Evolutionary conservation across 2,888 invertebrate genomes (phyloP), one percentile per base, ranked within the genome.

Genomic region (Euplagia quadripunctaria): DNA sequence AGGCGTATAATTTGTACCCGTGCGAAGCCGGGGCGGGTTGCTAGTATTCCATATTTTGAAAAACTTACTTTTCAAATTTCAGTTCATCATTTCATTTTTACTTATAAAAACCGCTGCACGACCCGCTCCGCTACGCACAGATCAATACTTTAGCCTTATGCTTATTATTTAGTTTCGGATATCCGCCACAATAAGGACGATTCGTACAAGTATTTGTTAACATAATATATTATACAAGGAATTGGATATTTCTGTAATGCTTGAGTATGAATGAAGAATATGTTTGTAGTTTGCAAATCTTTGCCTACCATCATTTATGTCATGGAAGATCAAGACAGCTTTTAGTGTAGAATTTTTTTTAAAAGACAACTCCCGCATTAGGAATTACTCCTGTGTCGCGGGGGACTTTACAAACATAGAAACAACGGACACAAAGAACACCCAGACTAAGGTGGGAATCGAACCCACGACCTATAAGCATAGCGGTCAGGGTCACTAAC

Each of bases 141-240:
- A 9, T 68, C 64, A 14, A 11, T 20, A 46, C 64, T 43, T 11
- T 9, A 31, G 51, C 31, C 63, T 55, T 49, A 64, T 7, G n/a
- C 43, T 55, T 68, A 42, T 69, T 58, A 65, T 46, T 63, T 61
- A 73, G 64, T 68, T 73, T 70, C 16, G 70, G 52, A 41, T 70
- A 67, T 46, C 31, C 46, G 52, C 64, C 42, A 74, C 68, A 74
- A 71, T 74, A 74, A 55, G 66, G 68, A 12, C 68, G 64, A 71
- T 68, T 71, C 55, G 70, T 74, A 68, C 64, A 55, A 70, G 43
- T 69, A 70, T 70, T 71, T 74, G 67, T 71, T 64, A 68, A 71
- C 68, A 68, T 74, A 71, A 71, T 74, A 71, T 71, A 58, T 46
- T 46, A 46, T 70, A 55, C 67, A 64, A 68, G 67, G 49, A 71